Evolutionary conservation across 2,797 vertebrate species (phyloP).

Genomic region (Saxicola maurus): DNA sequence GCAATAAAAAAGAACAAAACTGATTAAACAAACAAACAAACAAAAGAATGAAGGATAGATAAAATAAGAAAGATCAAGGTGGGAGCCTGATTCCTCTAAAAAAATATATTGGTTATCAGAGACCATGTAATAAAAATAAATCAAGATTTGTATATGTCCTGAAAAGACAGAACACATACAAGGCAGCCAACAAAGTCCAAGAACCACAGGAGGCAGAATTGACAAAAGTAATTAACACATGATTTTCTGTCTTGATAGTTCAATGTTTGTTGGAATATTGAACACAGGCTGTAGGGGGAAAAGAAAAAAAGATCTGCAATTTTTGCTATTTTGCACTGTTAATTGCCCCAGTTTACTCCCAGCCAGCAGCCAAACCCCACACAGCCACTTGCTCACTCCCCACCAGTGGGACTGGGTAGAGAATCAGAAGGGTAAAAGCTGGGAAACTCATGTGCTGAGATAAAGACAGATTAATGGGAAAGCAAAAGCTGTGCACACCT

Average conservation of each 20-base stretch:
- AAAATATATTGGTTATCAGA: background rate
- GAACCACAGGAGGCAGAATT: background rate
- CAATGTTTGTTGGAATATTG: background rate
- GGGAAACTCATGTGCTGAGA: background rate
- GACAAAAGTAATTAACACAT: background rate
- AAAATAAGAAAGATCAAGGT: background rate
- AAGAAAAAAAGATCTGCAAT: background rate
- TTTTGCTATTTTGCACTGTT: background rate
- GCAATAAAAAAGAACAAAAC: background rate
- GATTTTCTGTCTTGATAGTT: background rate
- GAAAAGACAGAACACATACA: background rate
- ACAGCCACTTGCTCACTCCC: background rate
- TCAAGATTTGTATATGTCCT: background rate
- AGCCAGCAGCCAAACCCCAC: background rate
- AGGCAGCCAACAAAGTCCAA: background rate
- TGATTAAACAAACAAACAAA: background rate
- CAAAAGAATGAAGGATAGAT: background rate
- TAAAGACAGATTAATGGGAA: background rate
- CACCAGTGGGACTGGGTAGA: background rate
- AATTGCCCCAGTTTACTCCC: accelerated
- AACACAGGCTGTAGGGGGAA: accelerated
- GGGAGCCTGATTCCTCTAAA: background rate
- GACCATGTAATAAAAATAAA: background rate
- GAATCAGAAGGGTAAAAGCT: background rate
- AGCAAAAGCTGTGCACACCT: too few species aligned